Evolutionary conservation across 2,888 invertebrate species (phyloP).

Genomic region (Parnassius apollo): DNA sequence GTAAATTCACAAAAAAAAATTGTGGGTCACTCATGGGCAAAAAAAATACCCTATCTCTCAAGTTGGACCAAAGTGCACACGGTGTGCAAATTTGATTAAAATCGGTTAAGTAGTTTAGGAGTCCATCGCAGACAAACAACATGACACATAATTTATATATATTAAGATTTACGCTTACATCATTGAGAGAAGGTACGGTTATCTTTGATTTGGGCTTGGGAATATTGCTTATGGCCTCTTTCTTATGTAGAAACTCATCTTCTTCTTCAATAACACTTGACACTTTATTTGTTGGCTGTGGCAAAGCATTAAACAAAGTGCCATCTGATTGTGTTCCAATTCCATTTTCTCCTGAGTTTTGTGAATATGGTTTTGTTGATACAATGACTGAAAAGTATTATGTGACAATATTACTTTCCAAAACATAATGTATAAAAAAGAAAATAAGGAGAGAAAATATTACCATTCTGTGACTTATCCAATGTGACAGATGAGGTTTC

Average conservation of each 20-base stretch:
- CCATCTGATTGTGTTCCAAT: slow-evolving; percentile 29
- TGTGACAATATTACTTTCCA: not conserved
- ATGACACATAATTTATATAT: too few relatives aligned
- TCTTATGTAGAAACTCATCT: slow-evolving; percentile 84
- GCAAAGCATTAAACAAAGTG: slow-evolving; percentile 66
- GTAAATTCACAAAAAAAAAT: too few relatives aligned
- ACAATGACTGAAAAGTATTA: slow-evolving; percentile 13
- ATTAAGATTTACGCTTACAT: slow-evolving; percentile 64
- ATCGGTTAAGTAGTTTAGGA: too few relatives aligned
- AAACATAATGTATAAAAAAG: slow-evolving; percentile 11
- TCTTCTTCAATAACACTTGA: slow-evolving; percentile 76
- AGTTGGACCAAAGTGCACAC: too few relatives aligned
- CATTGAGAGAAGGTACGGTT: slow-evolving; percentile 84
- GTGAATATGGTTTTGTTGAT: slow-evolving; percentile 28
- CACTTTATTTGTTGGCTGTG: slow-evolving; percentile 69
- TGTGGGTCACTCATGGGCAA: too few relatives aligned
- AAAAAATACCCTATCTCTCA: too few relatives aligned
- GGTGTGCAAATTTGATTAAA: too few relatives aligned
- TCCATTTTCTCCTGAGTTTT: slow-evolving; percentile 17
- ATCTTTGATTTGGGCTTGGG: slow-evolving; percentile 83
- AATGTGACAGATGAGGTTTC: slow-evolving; percentile 43
- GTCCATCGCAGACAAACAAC: too few relatives aligned
- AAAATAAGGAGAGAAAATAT: slow-evolving; percentile 21
- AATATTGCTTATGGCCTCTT: slow-evolving; percentile 55
- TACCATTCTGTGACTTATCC: slow-evolving; percentile 44